Evolutionary conservation across 2,113 vertebrate genomes (phyloP), one percentile per base, ranked within the genome.

Genomic region (Pitta sordida): DNA sequence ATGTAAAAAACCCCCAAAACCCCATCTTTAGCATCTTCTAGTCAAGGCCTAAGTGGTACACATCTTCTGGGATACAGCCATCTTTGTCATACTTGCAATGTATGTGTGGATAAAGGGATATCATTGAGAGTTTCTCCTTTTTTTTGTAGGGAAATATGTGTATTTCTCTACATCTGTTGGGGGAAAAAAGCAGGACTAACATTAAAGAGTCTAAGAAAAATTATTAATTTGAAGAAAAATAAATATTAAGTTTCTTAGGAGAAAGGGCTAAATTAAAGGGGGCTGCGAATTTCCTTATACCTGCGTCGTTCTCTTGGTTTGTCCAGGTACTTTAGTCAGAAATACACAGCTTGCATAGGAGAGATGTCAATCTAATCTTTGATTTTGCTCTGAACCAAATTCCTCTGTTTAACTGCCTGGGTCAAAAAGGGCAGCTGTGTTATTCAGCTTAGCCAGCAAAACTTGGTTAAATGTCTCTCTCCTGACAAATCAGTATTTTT

Each of bases 401-500:
- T 69, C 51, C 59, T 89, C 77, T 91, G 17, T 65, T 64, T 88
- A 53, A 87, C 32, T 76, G 59, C 49, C 39, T 10, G 11, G 85
- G 78, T 94, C 83, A 91, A 36, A 88, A 91, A 77, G 82, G 82
- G 32, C 76, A 86, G 51, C 34, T 0, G 1, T 34, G 7, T 62
- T 85, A 63, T 52, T 49, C 26, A 82, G 67, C 81, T 92, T 80
- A 63, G 78, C 74, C 2, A 15, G 84, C 69, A 91, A 78, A 92
- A 89, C 67, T 62, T 74, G 63, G 58, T 75, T 74, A 79, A 73
- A 83, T 51, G 49, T 64, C 86, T 86, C 36, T 83, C 70, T 94
- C 46, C 63, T 83, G 81, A 87, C 81, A 94, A 90, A 91, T 58
- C 63, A 27, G 55, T n/a, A 23, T 53, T 93, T 87, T 83, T 85